A percentile compares a stretch with the other conserved stretches of the same genome.
phyloP scores from a whole-genome alignment of 2,888 invertebrate genomes.

The Frankliniella fusca region DNA sequence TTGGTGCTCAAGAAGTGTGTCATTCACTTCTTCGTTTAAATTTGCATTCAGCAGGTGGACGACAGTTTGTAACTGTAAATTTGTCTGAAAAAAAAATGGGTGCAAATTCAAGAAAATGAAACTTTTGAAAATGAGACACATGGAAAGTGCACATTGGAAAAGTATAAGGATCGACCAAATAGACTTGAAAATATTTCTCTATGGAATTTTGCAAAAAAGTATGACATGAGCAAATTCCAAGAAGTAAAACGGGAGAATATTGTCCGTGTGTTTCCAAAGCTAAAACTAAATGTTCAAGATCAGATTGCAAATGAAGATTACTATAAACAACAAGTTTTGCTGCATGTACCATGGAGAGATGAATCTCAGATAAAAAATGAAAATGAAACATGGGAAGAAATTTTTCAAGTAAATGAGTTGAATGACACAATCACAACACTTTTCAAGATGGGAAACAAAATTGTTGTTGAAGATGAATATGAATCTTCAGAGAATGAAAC shows the following conservation, averaged over 20 bases:
- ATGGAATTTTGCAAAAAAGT: neutral
- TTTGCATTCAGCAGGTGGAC: constrained; percentile 15
- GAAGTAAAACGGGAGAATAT: neutral
- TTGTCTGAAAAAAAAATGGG: constrained; percentile 17
- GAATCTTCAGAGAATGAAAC: neutral
- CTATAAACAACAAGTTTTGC: constrained; percentile 27
- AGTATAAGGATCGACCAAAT: neutral
- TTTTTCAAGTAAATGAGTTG: neutral
- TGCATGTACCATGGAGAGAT: constrained; percentile 29
- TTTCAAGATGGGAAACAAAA: too few relatives aligned
- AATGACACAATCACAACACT: neutral
- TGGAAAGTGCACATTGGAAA: neutral
- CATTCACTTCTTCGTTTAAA: constrained; percentile 31
- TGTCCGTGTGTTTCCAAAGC: constrained; percentile 28
- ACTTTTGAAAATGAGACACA: neutral
- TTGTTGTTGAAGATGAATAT: neutral
- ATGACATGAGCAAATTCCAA: neutral
- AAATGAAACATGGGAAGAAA: neutral
- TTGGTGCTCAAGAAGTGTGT: constrained; percentile 34
- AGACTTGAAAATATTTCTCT: neutral
- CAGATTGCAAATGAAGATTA: neutral
- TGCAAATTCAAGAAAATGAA: neutral
- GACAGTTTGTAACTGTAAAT: constrained; percentile 24
- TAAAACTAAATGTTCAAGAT: neutral
- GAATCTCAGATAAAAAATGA: neutral